A percentile compares a stretch with the other conserved stretches of the same genome.
Conservation (phyloP, 2,113 vertebrate genomes). For the Pteruthius melanotis region DNA sequence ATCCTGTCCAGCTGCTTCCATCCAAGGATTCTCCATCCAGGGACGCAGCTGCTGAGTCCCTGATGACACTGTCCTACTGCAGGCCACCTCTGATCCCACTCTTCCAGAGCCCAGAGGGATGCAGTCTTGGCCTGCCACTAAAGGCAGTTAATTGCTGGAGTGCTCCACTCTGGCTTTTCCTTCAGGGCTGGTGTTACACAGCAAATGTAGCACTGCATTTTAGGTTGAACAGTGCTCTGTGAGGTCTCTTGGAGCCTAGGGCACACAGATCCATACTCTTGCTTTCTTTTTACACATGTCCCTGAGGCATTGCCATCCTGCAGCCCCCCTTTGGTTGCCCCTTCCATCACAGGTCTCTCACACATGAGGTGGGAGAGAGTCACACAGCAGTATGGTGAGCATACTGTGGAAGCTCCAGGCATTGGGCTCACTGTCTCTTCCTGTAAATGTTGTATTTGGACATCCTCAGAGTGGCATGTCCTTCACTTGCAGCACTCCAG, state of each 20-base stretch:
- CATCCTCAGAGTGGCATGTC: not conserved
- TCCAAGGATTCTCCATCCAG: not conserved
- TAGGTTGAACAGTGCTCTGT: not conserved
- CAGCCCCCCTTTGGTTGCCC: not conserved
- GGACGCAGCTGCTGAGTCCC: not conserved
- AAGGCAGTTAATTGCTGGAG: not conserved
- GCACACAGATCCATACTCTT: not conserved
- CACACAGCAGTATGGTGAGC: not conserved
- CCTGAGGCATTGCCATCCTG: not conserved
- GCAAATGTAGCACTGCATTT: not conserved
- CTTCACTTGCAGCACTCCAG: not conserved
- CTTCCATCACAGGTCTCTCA: not conserved
- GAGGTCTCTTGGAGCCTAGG: not conserved
- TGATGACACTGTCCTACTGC: accelerated
- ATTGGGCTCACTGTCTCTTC: not conserved
- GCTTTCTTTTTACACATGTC: not conserved
- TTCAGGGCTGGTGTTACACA: not conserved
- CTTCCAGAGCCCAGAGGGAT: not conserved
- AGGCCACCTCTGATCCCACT: not conserved
- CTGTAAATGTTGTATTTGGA: not conserved
- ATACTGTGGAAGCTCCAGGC: not conserved
- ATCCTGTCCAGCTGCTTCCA: not conserved
- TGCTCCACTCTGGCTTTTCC: not conserved
- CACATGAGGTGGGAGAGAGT: not conserved
- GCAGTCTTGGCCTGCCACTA: not conserved